Conservation (phyloP, 2,888 invertebrate species). For the Bruchidius siliquastri region DNA sequence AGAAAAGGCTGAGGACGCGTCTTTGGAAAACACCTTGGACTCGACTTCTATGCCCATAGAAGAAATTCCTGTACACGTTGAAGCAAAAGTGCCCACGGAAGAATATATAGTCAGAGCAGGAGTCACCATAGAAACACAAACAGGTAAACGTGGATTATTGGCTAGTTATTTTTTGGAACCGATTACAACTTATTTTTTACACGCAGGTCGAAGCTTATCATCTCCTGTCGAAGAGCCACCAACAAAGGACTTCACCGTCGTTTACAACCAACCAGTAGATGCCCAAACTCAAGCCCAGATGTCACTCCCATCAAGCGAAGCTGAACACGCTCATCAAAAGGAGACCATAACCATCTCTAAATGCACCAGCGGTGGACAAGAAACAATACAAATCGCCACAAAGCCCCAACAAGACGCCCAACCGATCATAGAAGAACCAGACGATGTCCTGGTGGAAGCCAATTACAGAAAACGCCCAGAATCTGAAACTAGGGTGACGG, state of each 20-base stretch:
- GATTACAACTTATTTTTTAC: no score
- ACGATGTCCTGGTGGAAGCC: slow-evolving; percentile 63
- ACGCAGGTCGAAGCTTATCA: slow-evolving; percentile 48
- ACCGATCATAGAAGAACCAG: slow-evolving; percentile 55
- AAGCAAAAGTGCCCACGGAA: slow-evolving; percentile 25
- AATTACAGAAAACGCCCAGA: slow-evolving; percentile 59
- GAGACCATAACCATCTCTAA: slow-evolving; percentile 66
- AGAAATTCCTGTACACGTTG: slow-evolving; percentile 46
- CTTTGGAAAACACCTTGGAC: slow-evolving; percentile 61
- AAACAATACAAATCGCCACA: slow-evolving; percentile 69
- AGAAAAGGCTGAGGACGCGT: slow-evolving; percentile 46
- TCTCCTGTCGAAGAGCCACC: slow-evolving; percentile 40
- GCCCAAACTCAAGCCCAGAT: slow-evolving; percentile 56
- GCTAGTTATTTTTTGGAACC: no score
- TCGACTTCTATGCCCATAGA: slow-evolving; percentile 68
- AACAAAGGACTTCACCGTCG: slow-evolving; percentile 52
- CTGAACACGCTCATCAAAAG: slow-evolving; percentile 45
- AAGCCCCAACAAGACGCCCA: slow-evolving; percentile 52
- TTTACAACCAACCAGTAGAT: slow-evolving; percentile 54
- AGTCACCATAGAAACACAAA: slow-evolving; percentile 61
- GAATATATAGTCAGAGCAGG: slow-evolving; percentile 27
- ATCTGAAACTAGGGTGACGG: slow-evolving; percentile 55
- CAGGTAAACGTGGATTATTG: slow-evolving; percentile 44
- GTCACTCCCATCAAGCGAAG: slow-evolving; percentile 32
- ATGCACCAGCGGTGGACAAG: slow-evolving; percentile 57